phyloP scores from a whole-genome alignment of 2,888 invertebrate genomes.

The Hemistola chrysoprasaria region DNA sequence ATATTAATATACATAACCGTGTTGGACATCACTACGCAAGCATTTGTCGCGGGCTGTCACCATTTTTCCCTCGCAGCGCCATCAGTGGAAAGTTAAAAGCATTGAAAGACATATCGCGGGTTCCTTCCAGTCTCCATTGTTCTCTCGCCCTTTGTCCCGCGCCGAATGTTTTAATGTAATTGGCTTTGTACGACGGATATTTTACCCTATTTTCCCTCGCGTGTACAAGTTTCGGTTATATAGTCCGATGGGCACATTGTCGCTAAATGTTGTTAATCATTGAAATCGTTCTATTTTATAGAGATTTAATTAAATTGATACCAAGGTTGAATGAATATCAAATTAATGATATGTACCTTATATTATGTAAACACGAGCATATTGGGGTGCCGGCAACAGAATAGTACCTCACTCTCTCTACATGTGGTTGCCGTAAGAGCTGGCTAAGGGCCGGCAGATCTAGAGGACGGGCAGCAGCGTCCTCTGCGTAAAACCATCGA shows the following conservation, averaged over 20 bases:
- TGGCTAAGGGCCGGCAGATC: no score
- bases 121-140: slow-evolving; percentile 74
- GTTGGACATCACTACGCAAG: slow-evolving; percentile 58
- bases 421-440: no score
- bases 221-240: slow-evolving; percentile 42
- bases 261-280: slow-evolving; percentile 7
- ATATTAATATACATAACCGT: slow-evolving; percentile 10
- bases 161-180: slow-evolving; percentile 82
- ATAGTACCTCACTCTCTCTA: no score
- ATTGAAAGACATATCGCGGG: slow-evolving; percentile 81
- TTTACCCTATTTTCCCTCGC: slow-evolving; percentile 51
- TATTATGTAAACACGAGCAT: no score
- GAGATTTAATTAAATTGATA: no score
- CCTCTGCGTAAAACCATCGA: no score
- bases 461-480: no score
- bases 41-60: slow-evolving; percentile 79
- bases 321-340: no score
- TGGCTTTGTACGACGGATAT: slow-evolving; percentile 74
- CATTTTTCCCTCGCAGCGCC: slow-evolving; percentile 74
- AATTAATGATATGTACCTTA: no score
- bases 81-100: slow-evolving; percentile 81
- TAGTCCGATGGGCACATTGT: slow-evolving; percentile 26
- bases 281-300: neutral
- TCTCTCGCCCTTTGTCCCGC: slow-evolving; percentile 76
- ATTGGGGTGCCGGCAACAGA: no score